These are phyloP conservation scores for Zaprionus ornatus DNA, from an alignment of 1,140 invertebrate species.

Conservation along the genomic window DNA sequence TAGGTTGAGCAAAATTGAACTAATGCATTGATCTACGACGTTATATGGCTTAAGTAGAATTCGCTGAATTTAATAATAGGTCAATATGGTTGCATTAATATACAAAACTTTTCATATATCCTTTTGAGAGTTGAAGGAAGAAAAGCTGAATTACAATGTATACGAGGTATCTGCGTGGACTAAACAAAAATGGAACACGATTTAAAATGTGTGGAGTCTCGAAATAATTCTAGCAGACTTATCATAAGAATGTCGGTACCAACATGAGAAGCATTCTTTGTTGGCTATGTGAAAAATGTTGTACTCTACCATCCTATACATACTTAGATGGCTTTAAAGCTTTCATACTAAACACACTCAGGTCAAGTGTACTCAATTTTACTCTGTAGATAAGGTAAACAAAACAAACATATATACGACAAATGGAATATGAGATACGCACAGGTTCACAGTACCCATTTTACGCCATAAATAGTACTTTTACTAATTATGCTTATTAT, in stretches of 20 bases:
- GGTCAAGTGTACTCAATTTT: background rate
- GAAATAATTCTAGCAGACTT: background rate
- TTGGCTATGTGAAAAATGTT: background rate
- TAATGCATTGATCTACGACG: background rate
- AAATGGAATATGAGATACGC: too few relatives aligned
- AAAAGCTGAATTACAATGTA: background rate
- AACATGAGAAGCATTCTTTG: background rate
- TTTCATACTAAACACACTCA: background rate
- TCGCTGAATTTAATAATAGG: background rate
- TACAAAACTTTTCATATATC: background rate
- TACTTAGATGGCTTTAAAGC: too few relatives aligned
- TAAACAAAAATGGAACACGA: background rate
- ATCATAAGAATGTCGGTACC: background rate
- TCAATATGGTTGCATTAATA: background rate
- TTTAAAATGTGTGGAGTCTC: background rate
- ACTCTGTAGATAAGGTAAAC: too few relatives aligned
- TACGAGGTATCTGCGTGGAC: background rate
- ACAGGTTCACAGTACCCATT: too few relatives aligned
- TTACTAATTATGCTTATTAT: too few relatives aligned
- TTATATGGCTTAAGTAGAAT: background rate
- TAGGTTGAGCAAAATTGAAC: background rate
- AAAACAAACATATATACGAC: too few relatives aligned
- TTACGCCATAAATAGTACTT: too few relatives aligned
- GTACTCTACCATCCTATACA: background rate
- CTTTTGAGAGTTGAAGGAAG: background rate